phyloP scores from a whole-genome alignment of 2,113 vertebrate species.

The Alethe castanea region DNA sequence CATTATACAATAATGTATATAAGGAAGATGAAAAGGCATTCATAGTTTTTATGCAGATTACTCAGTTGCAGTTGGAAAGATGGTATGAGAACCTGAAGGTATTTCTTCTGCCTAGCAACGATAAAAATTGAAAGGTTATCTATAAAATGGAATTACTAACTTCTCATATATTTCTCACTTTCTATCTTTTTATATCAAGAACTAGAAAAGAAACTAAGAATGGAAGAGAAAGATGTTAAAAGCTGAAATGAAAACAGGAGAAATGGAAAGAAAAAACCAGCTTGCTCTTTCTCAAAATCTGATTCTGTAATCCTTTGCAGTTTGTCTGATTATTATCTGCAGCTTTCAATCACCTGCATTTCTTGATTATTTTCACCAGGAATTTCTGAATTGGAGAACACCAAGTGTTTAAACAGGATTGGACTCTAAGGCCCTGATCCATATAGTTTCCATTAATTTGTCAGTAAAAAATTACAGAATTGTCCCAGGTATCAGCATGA shows the following conservation, averaged over 20 bases:
- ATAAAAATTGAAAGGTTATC: not conserved
- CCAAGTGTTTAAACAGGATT: not conserved
- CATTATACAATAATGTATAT: not conserved
- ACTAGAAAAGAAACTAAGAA: not conserved
- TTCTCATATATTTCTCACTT: not conserved
- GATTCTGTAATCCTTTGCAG: not conserved
- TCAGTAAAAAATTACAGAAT: not conserved
- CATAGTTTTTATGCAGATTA: not conserved
- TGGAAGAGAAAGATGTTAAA: not conserved
- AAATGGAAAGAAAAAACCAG: not conserved
- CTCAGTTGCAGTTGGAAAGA: not conserved
- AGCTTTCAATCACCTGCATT: not conserved
- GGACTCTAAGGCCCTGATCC: not conserved
- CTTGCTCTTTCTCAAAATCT: not conserved
- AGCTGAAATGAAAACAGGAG: not conserved
- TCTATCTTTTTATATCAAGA: not conserved
- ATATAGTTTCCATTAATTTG: not conserved
- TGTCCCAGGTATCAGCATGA: not conserved
- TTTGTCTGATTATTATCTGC: not conserved
- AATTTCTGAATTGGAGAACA: not conserved
- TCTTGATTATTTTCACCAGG: not conserved
- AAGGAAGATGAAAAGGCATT: not conserved
- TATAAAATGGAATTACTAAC: not conserved
- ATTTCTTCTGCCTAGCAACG: not conserved
- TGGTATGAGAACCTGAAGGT: not conserved